phyloP scores from a whole-genome alignment of 2,888 invertebrate genomes.

The Scaptomyza polygonia region DNA sequence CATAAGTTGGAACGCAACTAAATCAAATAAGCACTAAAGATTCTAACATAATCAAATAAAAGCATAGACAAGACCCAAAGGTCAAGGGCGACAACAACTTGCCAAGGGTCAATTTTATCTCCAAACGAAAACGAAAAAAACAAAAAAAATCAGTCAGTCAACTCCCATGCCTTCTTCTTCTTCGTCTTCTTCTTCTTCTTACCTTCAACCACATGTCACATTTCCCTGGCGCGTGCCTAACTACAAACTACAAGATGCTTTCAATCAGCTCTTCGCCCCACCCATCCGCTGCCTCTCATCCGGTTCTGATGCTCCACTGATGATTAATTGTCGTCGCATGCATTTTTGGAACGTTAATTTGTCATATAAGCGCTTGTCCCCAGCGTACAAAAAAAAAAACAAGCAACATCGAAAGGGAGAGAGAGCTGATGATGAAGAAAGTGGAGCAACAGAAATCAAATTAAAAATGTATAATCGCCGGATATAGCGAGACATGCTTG shows the following conservation, averaged over 20 bases:
- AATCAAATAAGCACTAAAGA: slow-evolving; percentile 30
- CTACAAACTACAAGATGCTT: slow-evolving; percentile 51
- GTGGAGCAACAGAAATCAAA: slow-evolving; percentile 66
- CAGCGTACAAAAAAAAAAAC: slow-evolving; percentile 14
- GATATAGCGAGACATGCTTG: slow-evolving; percentile 28
- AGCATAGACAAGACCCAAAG: not conserved
- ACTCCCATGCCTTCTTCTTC: not conserved
- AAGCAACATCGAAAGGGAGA: not conserved
- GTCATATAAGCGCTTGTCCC: slow-evolving; percentile 65
- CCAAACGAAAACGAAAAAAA: too few species aligned
- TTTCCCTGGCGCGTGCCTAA: slow-evolving; percentile 4
- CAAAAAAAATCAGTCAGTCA: slow-evolving; percentile 7
- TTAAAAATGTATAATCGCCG: slow-evolving; percentile 76
- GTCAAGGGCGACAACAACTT: slow-evolving; percentile 11
- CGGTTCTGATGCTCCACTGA: slow-evolving; percentile 40
- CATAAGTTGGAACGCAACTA: slow-evolving; percentile 36
- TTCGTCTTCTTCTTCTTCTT: not conserved
- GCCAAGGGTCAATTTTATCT: slow-evolving; percentile 58
- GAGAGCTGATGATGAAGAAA: slow-evolving; percentile 15
- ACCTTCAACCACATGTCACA: not conserved
- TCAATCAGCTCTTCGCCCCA: slow-evolving; percentile 61
- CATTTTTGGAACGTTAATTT: slow-evolving; percentile 77
- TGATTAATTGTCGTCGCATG: slow-evolving; percentile 73
- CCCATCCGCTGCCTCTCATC: slow-evolving; percentile 16
- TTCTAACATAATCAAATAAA: not conserved